These are phyloP conservation scores for Aphidius colemani DNA, from an alignment of 2,888 invertebrate genomes.

Conservation along the genomic window DNA sequence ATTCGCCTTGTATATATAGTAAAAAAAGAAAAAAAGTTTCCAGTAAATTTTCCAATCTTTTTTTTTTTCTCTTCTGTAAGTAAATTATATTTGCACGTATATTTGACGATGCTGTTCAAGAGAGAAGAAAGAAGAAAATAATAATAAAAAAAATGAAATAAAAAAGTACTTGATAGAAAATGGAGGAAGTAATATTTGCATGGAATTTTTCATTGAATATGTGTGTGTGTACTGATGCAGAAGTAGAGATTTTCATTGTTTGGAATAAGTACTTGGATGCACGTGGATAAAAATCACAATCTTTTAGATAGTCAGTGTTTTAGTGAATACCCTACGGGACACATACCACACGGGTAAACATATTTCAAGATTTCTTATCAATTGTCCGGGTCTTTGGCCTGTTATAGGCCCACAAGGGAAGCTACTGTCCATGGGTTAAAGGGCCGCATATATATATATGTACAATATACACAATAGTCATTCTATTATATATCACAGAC, in stretches of 20 bases:
- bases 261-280: background rate
- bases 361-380: constrained; percentile 48
- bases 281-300: constrained; percentile 4
- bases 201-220: background rate
- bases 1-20: background rate
- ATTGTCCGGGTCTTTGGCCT: background rate
- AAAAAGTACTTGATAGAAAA: constrained; percentile 24
- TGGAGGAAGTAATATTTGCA: background rate
- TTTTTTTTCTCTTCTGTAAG: background rate
- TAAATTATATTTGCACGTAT: no score
- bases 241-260: background rate
- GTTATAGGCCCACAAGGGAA: background rate
- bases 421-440: background rate
- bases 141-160: constrained; percentile 27
- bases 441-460: no score
- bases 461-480: no score
- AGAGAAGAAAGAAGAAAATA: background rate
- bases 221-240: background rate
- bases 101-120: no score
- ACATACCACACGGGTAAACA: constrained; percentile 22
- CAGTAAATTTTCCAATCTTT: background rate
- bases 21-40: background rate
- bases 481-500: no score
- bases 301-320: no score
- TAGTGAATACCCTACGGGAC: no score